Base-by-base conservation (phyloP, 2,888 invertebrate genomes). In the Polylopha cassiicola region DNA sequence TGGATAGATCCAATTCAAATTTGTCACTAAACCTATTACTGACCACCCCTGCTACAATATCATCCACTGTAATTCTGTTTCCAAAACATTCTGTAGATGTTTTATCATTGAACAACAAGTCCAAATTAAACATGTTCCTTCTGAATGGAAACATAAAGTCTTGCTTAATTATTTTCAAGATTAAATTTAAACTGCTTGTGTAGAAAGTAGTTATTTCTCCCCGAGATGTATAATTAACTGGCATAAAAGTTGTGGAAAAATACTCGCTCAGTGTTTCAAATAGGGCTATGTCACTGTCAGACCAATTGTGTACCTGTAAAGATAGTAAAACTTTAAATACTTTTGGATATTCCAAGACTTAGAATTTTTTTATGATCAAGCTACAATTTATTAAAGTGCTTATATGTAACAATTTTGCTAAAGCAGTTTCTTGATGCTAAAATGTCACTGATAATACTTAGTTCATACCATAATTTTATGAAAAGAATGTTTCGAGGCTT, bases 231-330 rank as follows among this genome's bases (percentile, higher is more conserved):
- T 54, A 71, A 32, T 68, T 61, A 0, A 82, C 54, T 0, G 84
- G 84, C 23, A 84, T 55, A 21, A 81, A 55, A 2, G 50, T 34
- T 2, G 61, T 43, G 0, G 53, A 48, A 20, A 71, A 79, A 45
- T 77, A 75, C 6, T 65, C 59, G 4, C 47, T 56, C 3, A 84
- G 26, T 2, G 54, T 53, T n/a, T 78, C 72, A 52, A 71, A 81
- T 2, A 82, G 51, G 13, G 61, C 51, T 2, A 47, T 38, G 6
- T 59, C 53, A 34, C 52, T 53, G 1, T 65, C 66, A 3, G 53
- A 46, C 82, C 84, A 85, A 45, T 71, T 71, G 36, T 76, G 76
- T 26, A 85, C 53, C 85, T 85, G 57, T 28, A 71, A 62, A 33
- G n/a, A 1, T 11, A 7, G 7, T 30, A 30, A 4, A 34, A 49